Base-by-base conservation (phyloP, 2,888 invertebrate genomes). In the Morpho deidamia region DNA sequence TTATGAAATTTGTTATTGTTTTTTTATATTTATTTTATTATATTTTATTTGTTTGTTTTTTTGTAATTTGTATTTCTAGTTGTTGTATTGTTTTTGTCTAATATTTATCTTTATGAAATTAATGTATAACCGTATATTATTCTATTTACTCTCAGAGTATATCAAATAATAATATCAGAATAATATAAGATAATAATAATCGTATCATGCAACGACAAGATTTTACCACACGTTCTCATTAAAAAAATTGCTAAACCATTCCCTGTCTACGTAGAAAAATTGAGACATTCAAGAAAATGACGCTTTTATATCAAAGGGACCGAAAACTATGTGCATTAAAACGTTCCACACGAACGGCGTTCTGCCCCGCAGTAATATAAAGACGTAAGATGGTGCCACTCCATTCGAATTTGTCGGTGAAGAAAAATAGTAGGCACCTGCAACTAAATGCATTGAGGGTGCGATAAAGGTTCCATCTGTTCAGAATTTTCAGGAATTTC, bases 391-490 rank as follows among this genome's bases (percentile, higher is more conserved):
- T 63, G 63, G 64, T 65, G 67, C 71, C 65, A 74, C 78, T 79
- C 75, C 65, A 79, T 81, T 71, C 73, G 78, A 78, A 81, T 80
- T 81, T 78, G 82, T 78, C 77, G 73, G 76, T 70, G 74, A 80
- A 83, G 84, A 85, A 82, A 83, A 83, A 85, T 85, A 72, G 81
- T 77, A 78, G 76, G 77, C 83, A 85, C 83, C 86, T 86, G 86
- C 86, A 85, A 79, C 78, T 84, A 85, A 84, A 83, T 81, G 85
- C 86, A 85, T 75, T 74, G 68, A 63, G 70, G 72, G 71, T 65
- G 60, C 38, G 47, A 43, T 23, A 35, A 7, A n/a, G 42, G 35
- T 1, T n/a, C 35, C 42, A 49, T 48, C 7, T 41, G 10, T 7
- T 11, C 3, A 7, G 10, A n/a, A 34, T 12, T 11, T n/a, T 1